Conservation (phyloP, 2,888 invertebrate species). For the Lasioglossum malachurum region DNA sequence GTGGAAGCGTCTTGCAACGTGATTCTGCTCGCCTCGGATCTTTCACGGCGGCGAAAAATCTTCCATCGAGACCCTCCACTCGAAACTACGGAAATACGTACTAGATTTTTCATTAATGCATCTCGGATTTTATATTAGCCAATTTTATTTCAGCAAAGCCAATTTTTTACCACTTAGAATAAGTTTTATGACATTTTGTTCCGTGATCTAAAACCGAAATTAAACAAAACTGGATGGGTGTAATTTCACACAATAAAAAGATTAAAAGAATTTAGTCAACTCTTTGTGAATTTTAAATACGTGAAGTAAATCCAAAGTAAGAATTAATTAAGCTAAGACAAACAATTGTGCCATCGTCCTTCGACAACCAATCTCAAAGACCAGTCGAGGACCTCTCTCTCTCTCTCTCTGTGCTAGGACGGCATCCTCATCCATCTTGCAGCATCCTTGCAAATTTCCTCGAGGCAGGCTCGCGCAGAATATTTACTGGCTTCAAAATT, state of each 20-base stretch:
- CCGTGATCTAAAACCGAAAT: no score
- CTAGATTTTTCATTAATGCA: not conserved
- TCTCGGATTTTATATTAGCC: not conserved
- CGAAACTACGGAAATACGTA: not conserved
- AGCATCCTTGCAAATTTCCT: constrained; percentile 80
- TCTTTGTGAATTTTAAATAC: no score
- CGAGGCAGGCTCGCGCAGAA: constrained; percentile 73
- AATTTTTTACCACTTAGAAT: no score
- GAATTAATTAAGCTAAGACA: not conserved
- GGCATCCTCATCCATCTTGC: constrained; percentile 19
- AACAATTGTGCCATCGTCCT: not conserved
- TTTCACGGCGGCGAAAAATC: not conserved
- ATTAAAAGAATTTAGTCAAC: no score
- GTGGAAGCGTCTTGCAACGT: constrained; percentile 2
- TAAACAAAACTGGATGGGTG: no score
- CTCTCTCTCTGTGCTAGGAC: not conserved
- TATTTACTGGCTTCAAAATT: constrained; percentile 82
- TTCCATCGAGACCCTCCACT: not conserved
- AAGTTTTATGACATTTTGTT: no score
- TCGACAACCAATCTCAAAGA: constrained; percentile 27
- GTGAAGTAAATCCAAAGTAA: no score
- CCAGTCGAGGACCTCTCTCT: not conserved
- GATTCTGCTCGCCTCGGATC: not conserved
- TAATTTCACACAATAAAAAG: no score
- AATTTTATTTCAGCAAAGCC: no score